These are phyloP conservation scores for Sinodicranocentrus sp. DNA, from an alignment of 2,888 invertebrate genomes.

Conservation along the genomic window DNA sequence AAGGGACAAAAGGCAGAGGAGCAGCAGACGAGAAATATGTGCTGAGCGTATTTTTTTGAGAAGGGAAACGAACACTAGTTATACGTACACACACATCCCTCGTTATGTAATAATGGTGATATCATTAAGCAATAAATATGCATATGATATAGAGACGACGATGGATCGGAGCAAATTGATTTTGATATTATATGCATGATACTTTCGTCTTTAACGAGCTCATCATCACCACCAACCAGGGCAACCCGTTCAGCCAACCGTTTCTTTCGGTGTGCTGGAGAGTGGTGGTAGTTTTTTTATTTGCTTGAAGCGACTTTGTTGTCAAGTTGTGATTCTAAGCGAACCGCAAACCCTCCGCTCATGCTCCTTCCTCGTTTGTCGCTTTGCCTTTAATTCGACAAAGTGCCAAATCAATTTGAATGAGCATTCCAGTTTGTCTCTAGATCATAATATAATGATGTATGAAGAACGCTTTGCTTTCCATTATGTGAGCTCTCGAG, in stretches of 20 bases:
- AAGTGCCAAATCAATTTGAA: too few relatives aligned
- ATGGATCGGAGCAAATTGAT: conserved; percentile 33
- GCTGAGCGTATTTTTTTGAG: conserved; percentile 6
- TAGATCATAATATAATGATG: too few relatives aligned
- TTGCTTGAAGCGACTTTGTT: conserved; percentile 46
- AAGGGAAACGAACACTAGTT: not conserved
- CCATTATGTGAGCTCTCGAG: too few relatives aligned
- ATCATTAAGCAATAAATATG: conserved; percentile 61
- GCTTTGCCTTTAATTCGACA: conserved; percentile 63
- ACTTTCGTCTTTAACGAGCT: conserved; percentile 65
- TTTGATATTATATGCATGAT: conserved; percentile 37
- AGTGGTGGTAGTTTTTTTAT: not conserved
- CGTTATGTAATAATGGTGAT: conserved; percentile 39
- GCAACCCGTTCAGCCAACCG: conserved; percentile 10
- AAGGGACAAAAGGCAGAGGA: conserved; percentile 59
- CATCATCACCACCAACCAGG: conserved; percentile 36
- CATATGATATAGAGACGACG: conserved; percentile 10
- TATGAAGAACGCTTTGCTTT: too few relatives aligned
- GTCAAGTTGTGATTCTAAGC: conserved; percentile 41
- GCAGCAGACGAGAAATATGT: conserved; percentile 8
- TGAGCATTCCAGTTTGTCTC: too few relatives aligned
- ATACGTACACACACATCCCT: not conserved
- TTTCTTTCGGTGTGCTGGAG: not conserved
- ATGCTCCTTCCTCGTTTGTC: conserved; percentile 25
- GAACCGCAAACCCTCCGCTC: conserved; percentile 40